Base-by-base conservation (phyloP, 1,140 invertebrate species). In the Drosophila sucinea region DNA sequence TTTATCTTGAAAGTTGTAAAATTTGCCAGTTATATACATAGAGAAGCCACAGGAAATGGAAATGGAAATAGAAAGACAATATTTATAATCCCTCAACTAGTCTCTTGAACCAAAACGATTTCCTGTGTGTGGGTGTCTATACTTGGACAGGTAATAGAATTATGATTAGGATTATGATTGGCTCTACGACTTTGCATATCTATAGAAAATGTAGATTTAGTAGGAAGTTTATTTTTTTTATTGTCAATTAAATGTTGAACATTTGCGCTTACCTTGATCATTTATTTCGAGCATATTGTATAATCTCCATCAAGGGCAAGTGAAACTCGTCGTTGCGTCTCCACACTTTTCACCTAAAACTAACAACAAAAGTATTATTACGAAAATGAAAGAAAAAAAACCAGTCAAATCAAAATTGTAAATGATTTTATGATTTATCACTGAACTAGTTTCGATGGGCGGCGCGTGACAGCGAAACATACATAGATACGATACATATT, bases 401-500 rank as follows among this genome's bases (percentile, higher is more conserved):
- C 73, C 29, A 73, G 70, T 80, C 67, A 54, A 68, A 73, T 67
- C 44, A 72, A 72, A 74, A 73, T 84, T 70, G 60, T 77, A 74
- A 86, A 86, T 70, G 66, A 74, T 79, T 78, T 75, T 82, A 87
- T 86, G 69, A 82, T 77, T 86, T 86, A 86, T 82, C 66, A 65
- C 67, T 70, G 82, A 67, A 82, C 81, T 86, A 85, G 82, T 84
- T 85, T 72, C 62, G 54, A 81, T 78, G 35, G 81, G 80, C 80
- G 74, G 23, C 17, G 44, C 78, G 78, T 85, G 81, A 85, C 70
- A 82, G 77, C 67, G 35, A 73, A 47, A 33, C 27, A 51, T 11
- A 56, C 33, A 41, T 25, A 51, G 29, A 41, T 25, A 65, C 17
- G 35, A 38, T 38, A 38, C 29, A 41, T 25, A 58, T 57, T 58